Base-by-base conservation (phyloP, 1,140 invertebrate species). In the Temnothorax longispinosus region DNA sequence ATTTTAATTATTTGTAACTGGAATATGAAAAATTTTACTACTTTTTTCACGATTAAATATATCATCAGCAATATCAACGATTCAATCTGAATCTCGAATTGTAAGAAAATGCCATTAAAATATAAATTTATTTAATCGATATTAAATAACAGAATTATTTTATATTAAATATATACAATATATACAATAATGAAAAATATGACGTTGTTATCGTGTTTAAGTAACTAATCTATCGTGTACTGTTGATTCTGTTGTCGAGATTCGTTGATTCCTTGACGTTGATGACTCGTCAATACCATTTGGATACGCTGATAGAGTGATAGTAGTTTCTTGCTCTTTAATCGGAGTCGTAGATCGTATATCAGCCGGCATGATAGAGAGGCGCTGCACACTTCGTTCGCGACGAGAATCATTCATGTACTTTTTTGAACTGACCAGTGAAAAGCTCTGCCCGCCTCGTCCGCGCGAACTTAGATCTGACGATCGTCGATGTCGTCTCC, bases 321-420 rank as follows among this genome's bases (percentile, higher is more conserved):
- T 89, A 8, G 90, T 93, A 8, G 94, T 94, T 50, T 94, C 93
- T 52, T 93, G 93, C 35, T 94, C 93, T 15, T 91, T 92, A 3
- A 72, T 81, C 0, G 87, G 90, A 3, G 71, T 74, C 4, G 64
- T 65, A 2, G 76, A 56, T 18, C 86, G 85, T 18, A 72, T 21
- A 41, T 90, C 89, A 15, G 65, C 74, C 0, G 80, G 77, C 8
- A 90, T 78, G 3, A 84, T 87, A 5, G 93, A 85, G 52, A 92
- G 76, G 4, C 92, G 92, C 60, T 93, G 88, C n/a, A 85, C 76
- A 65, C 86, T 91, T 35, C 93, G 93, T 6, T 91, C 91, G 7
- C 92, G 90, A 8, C 93, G 91, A 8, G 92, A 94, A 13, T 87
- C 89, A 60, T 91, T 91, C 1, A 89, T 50, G 8, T 92, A 90